These are phyloP conservation scores for Elanoides forficatus DNA, from an alignment of 2,113 vertebrate genomes.

Conservation along the genomic window DNA sequence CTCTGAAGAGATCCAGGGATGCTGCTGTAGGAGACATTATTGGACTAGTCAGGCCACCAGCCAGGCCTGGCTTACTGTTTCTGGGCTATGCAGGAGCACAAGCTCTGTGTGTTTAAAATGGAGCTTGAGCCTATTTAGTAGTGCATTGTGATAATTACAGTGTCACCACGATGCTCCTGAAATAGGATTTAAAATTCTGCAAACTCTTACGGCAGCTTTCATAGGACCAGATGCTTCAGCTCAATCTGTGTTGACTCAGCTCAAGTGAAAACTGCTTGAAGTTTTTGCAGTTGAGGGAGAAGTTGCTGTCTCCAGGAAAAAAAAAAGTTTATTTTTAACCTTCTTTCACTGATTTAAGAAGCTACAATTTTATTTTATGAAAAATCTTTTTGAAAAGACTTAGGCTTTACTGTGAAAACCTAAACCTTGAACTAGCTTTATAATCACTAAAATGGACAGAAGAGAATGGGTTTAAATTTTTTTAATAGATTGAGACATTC, in stretches of 20 bases:
- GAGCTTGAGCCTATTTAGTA: slow-evolving; percentile 17
- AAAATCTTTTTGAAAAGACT: background rate
- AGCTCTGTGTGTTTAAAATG: slow-evolving; percentile 26
- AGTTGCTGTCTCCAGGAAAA: background rate
- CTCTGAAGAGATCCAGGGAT: background rate
- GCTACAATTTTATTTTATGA: background rate
- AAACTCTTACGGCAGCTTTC: slow-evolving; percentile 45
- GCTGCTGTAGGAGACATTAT: background rate
- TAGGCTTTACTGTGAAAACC: background rate
- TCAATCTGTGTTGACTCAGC: slow-evolving; percentile 61
- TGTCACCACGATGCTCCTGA: slow-evolving; percentile 28
- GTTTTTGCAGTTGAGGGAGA: slow-evolving; percentile 44
- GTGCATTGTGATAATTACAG: slow-evolving; percentile 45
- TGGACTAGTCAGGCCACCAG: background rate
- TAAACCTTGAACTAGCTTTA: background rate
- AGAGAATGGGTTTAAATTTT: fast-evolving
- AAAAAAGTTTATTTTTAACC: background rate
- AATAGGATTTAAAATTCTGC: slow-evolving; percentile 59
- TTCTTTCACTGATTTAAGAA: background rate
- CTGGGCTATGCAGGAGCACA: background rate
- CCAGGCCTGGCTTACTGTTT: background rate
- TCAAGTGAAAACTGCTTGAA: slow-evolving; percentile 49
- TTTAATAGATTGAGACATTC: background rate
- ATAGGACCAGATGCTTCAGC: slow-evolving; percentile 61
- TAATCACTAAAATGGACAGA: background rate